Base-by-base conservation (phyloP, 1,140 invertebrate species). In the Nasonia longicornis region DNA sequence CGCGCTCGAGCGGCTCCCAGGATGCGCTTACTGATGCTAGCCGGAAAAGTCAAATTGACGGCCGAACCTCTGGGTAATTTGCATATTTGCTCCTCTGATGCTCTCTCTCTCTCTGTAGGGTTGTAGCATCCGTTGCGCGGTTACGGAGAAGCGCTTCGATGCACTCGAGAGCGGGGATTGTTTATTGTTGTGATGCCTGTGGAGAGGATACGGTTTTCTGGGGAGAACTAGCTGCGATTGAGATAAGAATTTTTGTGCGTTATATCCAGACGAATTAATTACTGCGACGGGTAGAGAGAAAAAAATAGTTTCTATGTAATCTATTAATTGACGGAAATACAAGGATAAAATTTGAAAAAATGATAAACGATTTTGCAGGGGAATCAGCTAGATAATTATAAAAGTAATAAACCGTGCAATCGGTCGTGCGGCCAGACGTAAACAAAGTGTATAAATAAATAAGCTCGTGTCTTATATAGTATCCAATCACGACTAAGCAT, bases 21-120 rank as follows among this genome's bases (percentile, higher is more conserved):
- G 38, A 71, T 71, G 70, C 70, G 70, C 35, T 12, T 29, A 69
- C 31, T 12, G 31, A 29, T 10, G 16, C 26, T 14, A 35, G n/a
- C 42, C 72, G 72, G 72, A 74, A 74, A 74, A 74, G 72, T 52
- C 72, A 31, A 74, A 74, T 74, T 74, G 72, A 74, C 72, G 72
- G 29, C 72, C 72, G 45, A 52, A 48, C 72, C 72, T 74, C 72
- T 14, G n/a, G 45, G 45, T 74, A 74, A 74, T 74, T 74, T 74
- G 72, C 45, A 71, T 31, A 38, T 42, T 69, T 29, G 26, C 31
- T 69, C 10, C 66, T 69, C 66, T 16, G 52, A 58, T 31, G 26
- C 26, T 35, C 66, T 2, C 4, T 0, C 26, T 0, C 66, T 67
- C 11, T 67, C 6, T 11, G 7, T 11, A 20, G 64, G 11, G 4